Evolutionary conservation across 2,888 invertebrate species (phyloP), one percentile per base, ranked within the genome.

Genomic region (Morpho helenor): DNA sequence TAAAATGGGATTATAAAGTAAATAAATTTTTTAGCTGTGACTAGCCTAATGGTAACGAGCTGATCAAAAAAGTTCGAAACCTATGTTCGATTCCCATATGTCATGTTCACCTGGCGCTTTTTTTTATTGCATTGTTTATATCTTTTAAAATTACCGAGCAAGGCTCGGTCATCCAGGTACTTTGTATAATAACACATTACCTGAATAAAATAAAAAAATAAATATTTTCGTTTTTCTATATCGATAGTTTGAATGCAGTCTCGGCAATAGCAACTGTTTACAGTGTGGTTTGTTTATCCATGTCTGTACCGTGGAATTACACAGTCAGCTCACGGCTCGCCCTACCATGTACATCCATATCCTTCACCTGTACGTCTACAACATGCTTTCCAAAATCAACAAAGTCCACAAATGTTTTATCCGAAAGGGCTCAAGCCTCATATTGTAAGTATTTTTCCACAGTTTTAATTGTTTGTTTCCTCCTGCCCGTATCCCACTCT

Each of bases 311-410:
- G 67, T 76, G 73, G 79, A 83, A 78, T 75, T 68, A 68, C 74
- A 75, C 84, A 92, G 92, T 83, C 91, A 57, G 68, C 81, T 77
- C 93, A 94, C 82, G 94, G 94, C 73, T 95, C 95, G 71, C 94
- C 95, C 63, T 94, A 94, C 81, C 94, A 94, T 84, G 94, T 95
- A 69, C 94, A 95, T 86, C 95, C 95, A 68, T 93, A 92, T 75
- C 93, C 93, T 60, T 91, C 92, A 64, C 91, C 91, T 44, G 84
- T 89, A 68, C 91, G 93, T 61, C 92, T 93, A 57, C 93, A 93
- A 82, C 93, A 92, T 82, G 93, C 93, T 63, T 93, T 93, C 85
- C 92, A 93, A 84, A 66, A 68, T 54, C 87, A 84, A 71, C 81
- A 79, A 71, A 87, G 90, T 82, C 84, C 92, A 71, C 87, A 92